Evolutionary conservation across 2,113 vertebrate genomes (phyloP).

Genomic region (Echinops telfairi): DNA sequence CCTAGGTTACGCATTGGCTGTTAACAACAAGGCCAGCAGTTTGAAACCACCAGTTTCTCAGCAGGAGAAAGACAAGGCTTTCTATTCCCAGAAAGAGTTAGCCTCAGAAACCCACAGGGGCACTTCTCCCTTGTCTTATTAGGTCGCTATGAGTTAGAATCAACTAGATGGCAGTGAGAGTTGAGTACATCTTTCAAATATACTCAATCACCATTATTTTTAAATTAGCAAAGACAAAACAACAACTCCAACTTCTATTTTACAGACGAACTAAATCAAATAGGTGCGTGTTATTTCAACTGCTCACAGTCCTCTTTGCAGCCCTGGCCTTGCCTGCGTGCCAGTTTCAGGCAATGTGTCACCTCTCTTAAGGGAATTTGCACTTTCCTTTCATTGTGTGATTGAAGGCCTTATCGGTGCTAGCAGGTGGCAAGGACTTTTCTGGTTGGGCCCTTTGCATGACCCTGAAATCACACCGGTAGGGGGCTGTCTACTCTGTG

Average conservation of each 20-base stretch:
- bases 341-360: conserved; percentile 46
- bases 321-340: neutral
- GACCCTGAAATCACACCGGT: conserved; percentile 67
- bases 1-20: too few species aligned
- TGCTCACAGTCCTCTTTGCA: neutral
- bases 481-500: conserved; percentile 79
- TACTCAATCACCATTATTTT: neutral
- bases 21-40: too few species aligned
- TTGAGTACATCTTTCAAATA: conserved; percentile 46
- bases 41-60: too few species aligned
- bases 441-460: conserved; percentile 22
- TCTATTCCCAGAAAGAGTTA: too few species aligned
- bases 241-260: neutral
- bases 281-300: conserved; percentile 46
- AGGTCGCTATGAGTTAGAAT: too few species aligned
- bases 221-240: neutral
- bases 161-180: too few species aligned
- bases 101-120: too few species aligned
- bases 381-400: conserved; percentile 36
- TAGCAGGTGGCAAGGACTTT: conserved; percentile 51
- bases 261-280: conserved; percentile 37
- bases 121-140: too few species aligned
- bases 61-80: too few species aligned
- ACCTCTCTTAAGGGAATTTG: conserved; percentile 64
- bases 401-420: conserved; percentile 31